A percentile compares a stretch with the other conserved stretches of the same genome.
Evolutionary conservation across 1,140 invertebrate species (phyloP).

Genomic region (Drosophila watanabei): DNA sequence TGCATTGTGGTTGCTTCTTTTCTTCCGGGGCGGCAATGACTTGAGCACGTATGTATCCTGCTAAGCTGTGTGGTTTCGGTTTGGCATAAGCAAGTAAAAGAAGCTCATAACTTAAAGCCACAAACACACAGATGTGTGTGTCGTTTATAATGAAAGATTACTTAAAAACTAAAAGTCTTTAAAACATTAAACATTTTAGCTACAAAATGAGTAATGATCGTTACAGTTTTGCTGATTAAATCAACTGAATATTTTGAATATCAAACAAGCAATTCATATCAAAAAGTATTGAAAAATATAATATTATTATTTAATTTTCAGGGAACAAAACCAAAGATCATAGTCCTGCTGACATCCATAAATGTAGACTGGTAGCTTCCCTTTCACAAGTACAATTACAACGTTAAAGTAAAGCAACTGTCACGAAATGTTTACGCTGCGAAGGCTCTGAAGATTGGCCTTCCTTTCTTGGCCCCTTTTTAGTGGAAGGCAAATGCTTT

Average conservation of each 20-base stretch:
- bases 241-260: too few species aligned
- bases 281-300: neutral
- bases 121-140: neutral
- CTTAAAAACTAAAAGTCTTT: too few species aligned
- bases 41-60: conserved; percentile 5
- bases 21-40: conserved; percentile 12
- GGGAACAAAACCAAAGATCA: neutral
- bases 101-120: conserved; percentile 7
- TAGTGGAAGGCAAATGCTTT: conserved; percentile 63
- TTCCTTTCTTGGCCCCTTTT: conserved; percentile 8
- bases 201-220: neutral
- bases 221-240: too few species aligned
- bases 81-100: neutral
- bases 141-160: neutral
- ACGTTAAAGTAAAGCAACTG: conserved; percentile 29
- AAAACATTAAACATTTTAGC: fast-evolving
- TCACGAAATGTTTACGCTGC: conserved; percentile 36
- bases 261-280: neutral
- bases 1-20: conserved; percentile 8
- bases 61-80: neutral
- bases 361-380: conserved; percentile 1
- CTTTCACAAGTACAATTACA: conserved; percentile 20
- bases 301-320: too few species aligned
- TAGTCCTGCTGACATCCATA: neutral
- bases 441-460: conserved; percentile 11